These are phyloP conservation scores for Atta cephalotes DNA, from an alignment of 1,140 invertebrate genomes.

Conservation along the genomic window DNA sequence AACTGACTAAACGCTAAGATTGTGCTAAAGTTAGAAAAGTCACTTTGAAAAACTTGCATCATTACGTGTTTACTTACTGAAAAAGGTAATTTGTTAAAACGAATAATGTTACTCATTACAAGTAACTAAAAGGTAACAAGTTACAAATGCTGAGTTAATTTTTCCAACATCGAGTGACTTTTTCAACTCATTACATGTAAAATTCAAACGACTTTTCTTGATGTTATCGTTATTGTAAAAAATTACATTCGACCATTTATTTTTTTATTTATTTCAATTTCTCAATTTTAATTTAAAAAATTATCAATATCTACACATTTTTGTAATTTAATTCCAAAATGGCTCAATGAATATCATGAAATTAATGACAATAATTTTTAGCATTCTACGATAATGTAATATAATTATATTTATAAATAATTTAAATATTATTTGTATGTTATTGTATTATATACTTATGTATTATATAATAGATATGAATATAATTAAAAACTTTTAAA, in stretches of 20 bases:
- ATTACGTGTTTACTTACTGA: too few relatives aligned
- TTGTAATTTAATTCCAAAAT: background rate
- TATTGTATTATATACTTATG: background rate
- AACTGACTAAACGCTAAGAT: too few relatives aligned
- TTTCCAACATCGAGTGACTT: too few relatives aligned
- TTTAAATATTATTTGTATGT: background rate
- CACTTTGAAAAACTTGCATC: too few relatives aligned
- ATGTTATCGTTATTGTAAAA: too few relatives aligned
- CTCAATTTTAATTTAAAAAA: background rate
- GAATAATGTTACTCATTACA: too few relatives aligned
- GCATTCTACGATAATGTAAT: background rate
- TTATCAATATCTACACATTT: background rate
- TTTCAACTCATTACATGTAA: too few relatives aligned
- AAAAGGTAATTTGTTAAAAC: too few relatives aligned
- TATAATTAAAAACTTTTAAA: conserved; percentile 13
- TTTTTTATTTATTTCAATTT: conserved; percentile 1
- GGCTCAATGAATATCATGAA: background rate
- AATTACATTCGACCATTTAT: background rate
- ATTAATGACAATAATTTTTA: background rate
- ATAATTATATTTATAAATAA: background rate
- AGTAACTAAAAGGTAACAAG: too few relatives aligned
- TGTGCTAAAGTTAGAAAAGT: too few relatives aligned
- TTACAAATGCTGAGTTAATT: too few relatives aligned
- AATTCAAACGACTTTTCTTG: too few relatives aligned
- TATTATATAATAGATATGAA: background rate